A percentile compares a stretch with the other conserved stretches of the same genome.
Evolutionary conservation across 2,797 vertebrate species (phyloP).

Genomic region (Eidolon dupreanum): DNA sequence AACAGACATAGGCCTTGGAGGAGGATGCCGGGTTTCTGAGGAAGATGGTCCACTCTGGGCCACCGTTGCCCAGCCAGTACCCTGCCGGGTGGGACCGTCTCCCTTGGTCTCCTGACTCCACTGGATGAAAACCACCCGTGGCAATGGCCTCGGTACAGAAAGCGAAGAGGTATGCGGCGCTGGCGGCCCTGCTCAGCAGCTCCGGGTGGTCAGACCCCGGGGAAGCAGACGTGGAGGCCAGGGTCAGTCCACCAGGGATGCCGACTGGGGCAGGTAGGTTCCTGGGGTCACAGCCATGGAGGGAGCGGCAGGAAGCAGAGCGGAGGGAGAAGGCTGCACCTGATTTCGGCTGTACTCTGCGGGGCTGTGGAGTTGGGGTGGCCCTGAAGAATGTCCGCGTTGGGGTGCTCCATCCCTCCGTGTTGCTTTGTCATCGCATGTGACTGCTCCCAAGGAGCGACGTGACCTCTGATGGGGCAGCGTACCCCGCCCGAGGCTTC

Average conservation of each 20-base stretch:
- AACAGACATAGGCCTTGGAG: neutral
- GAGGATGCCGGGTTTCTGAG: too few relatives aligned
- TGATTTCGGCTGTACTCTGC: neutral
- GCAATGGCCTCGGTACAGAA: neutral
- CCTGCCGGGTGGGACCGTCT: neutral
- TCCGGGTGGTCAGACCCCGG: neutral
- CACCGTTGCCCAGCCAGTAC: neutral
- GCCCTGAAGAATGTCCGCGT: neutral
- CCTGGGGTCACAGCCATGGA: neutral
- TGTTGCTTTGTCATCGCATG: neutral
- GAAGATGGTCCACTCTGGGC: neutral
- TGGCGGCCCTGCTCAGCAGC: neutral
- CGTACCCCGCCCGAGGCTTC: neutral
- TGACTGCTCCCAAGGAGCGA: neutral
- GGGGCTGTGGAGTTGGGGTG: neutral
- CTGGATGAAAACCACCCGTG: neutral
- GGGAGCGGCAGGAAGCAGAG: neutral
- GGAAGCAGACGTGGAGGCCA: neutral
- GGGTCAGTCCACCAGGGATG: too few relatives aligned
- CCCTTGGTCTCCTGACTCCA: neutral
- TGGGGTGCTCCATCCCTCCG: neutral
- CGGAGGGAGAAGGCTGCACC: too few relatives aligned
- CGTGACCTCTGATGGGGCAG: neutral
- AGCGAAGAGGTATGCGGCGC: rapidly evolving
- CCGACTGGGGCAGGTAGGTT: too few relatives aligned